Percentiles rank a stretch among this genome's conserved stretches.
Evolutionary conservation across 2,797 vertebrate species (phyloP).

Genomic region (Paratrypauchen microcephalus): DNA sequence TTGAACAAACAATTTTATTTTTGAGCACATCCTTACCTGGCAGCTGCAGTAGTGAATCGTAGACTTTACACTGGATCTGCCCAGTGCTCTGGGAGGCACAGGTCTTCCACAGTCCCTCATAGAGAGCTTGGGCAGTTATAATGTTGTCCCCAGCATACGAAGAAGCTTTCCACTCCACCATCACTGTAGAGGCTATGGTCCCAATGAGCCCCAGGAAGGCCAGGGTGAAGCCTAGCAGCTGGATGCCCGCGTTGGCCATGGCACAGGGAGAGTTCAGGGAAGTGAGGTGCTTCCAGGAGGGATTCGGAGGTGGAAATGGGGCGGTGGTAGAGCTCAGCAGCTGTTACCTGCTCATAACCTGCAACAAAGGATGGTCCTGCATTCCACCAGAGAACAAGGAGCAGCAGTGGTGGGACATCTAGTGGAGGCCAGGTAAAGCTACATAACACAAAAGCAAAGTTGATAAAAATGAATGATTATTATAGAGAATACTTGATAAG

Average conservation of each 20-base stretch:
- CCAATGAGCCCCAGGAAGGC: slow-evolving; percentile 88
- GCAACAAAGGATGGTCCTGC: slow-evolving; percentile 46
- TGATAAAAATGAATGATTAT: not conserved
- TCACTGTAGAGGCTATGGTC: slow-evolving; percentile 82
- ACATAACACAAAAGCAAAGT: not conserved
- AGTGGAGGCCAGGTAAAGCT: slow-evolving; percentile 32
- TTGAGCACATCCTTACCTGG: slow-evolving; percentile 63
- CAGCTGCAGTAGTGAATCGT: slow-evolving; percentile 89
- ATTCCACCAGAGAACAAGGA: slow-evolving; percentile 10
- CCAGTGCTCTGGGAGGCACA: slow-evolving; percentile 91
- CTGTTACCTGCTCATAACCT: slow-evolving; percentile 43
- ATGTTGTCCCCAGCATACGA: slow-evolving; percentile 92
- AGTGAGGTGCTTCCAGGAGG: not conserved
- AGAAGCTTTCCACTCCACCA: slow-evolving; percentile 95
- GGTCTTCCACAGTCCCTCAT: slow-evolving; percentile 92
- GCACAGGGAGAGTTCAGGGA: not conserved
- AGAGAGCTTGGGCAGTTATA: slow-evolving; percentile 91
- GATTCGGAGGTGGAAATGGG: not conserved
- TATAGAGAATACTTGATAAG: too few species aligned
- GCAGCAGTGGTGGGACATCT: slow-evolving; percentile 30
- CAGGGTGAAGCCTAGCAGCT: slow-evolving; percentile 87
- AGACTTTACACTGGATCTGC: slow-evolving; percentile 93
- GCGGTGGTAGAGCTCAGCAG: slow-evolving; percentile 3
- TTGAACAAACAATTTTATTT: not conserved
- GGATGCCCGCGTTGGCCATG: slow-evolving; percentile 91